phyloP scores from a whole-genome alignment of 2,797 vertebrate genomes.

The Crocidura indochinensis region DNA sequence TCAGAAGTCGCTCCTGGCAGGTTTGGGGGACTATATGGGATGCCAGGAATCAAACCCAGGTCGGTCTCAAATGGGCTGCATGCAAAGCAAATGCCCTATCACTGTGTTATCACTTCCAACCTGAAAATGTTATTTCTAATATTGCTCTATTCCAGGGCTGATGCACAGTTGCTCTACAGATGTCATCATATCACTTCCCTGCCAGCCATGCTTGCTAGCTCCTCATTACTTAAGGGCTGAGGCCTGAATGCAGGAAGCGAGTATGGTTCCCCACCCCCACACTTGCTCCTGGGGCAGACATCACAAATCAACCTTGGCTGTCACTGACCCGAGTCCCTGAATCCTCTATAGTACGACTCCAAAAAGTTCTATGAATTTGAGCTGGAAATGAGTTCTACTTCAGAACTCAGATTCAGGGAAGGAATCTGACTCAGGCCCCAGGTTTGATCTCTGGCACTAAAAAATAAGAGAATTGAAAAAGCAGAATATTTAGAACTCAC shows the following conservation, averaged over 20 bases:
- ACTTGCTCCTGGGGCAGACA: neutral
- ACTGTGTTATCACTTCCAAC: too few species aligned
- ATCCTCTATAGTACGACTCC: neutral
- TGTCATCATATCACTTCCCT: neutral
- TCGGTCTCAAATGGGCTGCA: too few species aligned
- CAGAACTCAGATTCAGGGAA: neutral
- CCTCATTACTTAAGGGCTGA: neutral
- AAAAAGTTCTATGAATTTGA: neutral
- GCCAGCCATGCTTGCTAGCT: neutral
- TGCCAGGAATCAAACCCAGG: too few species aligned
- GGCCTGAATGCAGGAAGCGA: too few species aligned
- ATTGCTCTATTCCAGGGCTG: neutral
- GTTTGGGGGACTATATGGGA: too few species aligned
- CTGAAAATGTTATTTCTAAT: neutral
- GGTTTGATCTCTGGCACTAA: too few species aligned
- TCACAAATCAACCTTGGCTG: neutral
- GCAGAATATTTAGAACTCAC: neutral
- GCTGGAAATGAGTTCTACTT: neutral
- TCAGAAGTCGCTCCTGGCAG: too few species aligned
- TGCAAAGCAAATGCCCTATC: too few species aligned
- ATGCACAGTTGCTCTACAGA: neutral
- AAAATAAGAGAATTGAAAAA: too few species aligned
- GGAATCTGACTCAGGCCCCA: too few species aligned
- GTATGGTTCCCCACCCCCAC: neutral
- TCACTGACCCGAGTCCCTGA: neutral